Evolutionary conservation across 2,797 vertebrate species (phyloP), one percentile per base, ranked within the genome.

Genomic region (Rhinatrema bivittatum): DNA sequence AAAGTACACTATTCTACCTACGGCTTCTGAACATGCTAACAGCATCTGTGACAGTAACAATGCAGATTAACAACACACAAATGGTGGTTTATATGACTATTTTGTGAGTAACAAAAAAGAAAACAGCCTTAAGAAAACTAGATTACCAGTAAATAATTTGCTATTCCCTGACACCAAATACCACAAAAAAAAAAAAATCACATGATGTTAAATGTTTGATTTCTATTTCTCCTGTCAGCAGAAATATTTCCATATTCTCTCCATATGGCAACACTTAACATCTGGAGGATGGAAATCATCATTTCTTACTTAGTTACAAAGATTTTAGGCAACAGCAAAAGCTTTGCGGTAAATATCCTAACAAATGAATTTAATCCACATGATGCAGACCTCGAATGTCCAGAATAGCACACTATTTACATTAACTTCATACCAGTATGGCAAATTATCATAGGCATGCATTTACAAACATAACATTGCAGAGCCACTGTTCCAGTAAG

Each of bases 41-140:
- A n/a, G n/a, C 50, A 46, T 37, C 32, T 25, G 38, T 42, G 30
- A 40, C 56, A 52, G 16, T 6, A 42, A 59, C 60, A 1, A 26
- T 19, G 40, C 7, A 20, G 29, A 20, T 34, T 4, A 25, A 7
- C 8, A 21, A 8, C 25, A 22, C 15, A 43, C 25, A 18, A 43
- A 41, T 57, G 36, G 20, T 14, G 47, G 29, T 46, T 5, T 20
- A 24, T 29, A 25, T 10, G 42, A 27, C 11, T 28, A 58, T 60
- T 26, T 39, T 30, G 9, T 18, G 18, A 32, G 7, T 29, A n/a
- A 44, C 20, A 6, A 7, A 12, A 25, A 0, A 19, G 45, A 43
- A 41, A 1, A 31, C 2, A n/a, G n/a, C 18, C 1, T 12, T 44
- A 35, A 3, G 30, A 36, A 3, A n/a, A 16, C 56, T 33, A 31